These are phyloP conservation scores for Benthosema pterotum DNA, from an alignment of 2,797 vertebrate genomes.

Conservation along the genomic window DNA sequence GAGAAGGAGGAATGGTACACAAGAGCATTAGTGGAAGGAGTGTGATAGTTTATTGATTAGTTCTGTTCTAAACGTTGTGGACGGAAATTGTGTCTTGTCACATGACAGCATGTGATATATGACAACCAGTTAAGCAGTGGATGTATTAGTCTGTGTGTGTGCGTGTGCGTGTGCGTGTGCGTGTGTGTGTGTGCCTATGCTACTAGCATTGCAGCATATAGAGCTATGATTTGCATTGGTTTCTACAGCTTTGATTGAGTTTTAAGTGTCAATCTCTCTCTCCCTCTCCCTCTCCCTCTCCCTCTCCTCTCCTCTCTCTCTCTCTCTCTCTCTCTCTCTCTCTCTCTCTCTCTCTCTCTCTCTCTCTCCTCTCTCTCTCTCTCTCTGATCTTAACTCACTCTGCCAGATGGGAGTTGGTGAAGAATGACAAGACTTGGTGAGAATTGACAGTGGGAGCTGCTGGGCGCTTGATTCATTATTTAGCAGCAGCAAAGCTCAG, in stretches of 20 bases:
- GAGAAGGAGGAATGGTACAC: slow-evolving; percentile 5
- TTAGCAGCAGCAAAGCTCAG: slow-evolving; percentile 47
- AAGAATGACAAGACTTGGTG: slow-evolving; percentile 43
- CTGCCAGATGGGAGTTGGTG: slow-evolving; percentile 27
- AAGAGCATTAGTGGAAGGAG: slow-evolving; percentile 20
- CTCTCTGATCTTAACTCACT: slow-evolving; percentile 42
- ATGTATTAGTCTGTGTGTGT: background rate
- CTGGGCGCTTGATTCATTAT: slow-evolving; percentile 74
- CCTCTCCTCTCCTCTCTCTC: too few relatives aligned
- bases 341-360: too few relatives aligned
- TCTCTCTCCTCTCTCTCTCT: too few relatives aligned
- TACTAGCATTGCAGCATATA: background rate
- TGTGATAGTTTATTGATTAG: slow-evolving; percentile 56
- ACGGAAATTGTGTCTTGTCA: slow-evolving; percentile 2
- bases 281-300: slow-evolving; percentile 11
- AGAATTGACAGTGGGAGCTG: slow-evolving; percentile 41
- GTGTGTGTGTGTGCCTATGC: too few relatives aligned
- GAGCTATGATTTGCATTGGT: background rate
- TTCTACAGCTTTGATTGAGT: background rate
- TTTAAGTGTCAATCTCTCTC: slow-evolving; percentile 24
- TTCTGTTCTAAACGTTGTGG: slow-evolving; percentile 38
- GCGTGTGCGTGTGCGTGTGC: background rate
- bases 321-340: too few relatives aligned
- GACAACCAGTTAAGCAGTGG: too few relatives aligned
- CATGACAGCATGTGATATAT: background rate